Conservation (phyloP, 2,113 vertebrate species). For the Coturnix japonica region DNA sequence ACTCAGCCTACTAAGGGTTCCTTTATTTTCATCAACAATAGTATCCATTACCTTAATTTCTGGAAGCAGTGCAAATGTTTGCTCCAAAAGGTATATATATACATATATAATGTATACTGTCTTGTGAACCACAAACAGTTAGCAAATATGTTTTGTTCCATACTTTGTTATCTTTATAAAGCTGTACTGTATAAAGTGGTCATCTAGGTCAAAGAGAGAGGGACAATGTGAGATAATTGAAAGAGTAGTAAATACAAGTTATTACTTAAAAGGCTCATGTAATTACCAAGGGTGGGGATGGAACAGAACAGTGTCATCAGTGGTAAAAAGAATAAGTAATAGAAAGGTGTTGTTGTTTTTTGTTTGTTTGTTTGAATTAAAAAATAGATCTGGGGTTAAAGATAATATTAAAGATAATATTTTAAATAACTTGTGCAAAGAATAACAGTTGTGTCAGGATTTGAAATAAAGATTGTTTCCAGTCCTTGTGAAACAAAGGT, state of each 20-base stretch:
- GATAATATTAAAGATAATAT: background rate
- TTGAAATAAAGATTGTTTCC: background rate
- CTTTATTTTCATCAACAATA: background rate
- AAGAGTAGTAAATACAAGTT: slow-evolving; percentile 24
- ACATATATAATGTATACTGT: background rate
- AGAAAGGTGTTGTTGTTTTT: background rate
- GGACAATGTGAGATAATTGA: background rate
- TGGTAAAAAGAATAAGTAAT: background rate
- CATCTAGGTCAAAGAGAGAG: background rate
- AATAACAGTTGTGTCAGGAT: background rate
- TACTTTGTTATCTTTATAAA: background rate
- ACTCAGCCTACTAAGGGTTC: background rate
- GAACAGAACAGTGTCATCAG: background rate
- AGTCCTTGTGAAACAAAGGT: background rate
- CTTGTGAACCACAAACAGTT: background rate
- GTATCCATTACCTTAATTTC: background rate
- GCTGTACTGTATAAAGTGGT: background rate
- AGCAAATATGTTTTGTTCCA: background rate
- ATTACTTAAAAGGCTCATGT: background rate
- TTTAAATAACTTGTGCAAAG: background rate
- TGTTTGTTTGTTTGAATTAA: too few species aligned
- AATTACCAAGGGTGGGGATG: background rate
- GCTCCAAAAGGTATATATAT: background rate
- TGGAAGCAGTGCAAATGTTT: background rate
- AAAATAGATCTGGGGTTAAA: background rate